Evolutionary conservation across 2,888 invertebrate genomes (phyloP).

Genomic region (Hirtodrosophila trivittata): DNA sequence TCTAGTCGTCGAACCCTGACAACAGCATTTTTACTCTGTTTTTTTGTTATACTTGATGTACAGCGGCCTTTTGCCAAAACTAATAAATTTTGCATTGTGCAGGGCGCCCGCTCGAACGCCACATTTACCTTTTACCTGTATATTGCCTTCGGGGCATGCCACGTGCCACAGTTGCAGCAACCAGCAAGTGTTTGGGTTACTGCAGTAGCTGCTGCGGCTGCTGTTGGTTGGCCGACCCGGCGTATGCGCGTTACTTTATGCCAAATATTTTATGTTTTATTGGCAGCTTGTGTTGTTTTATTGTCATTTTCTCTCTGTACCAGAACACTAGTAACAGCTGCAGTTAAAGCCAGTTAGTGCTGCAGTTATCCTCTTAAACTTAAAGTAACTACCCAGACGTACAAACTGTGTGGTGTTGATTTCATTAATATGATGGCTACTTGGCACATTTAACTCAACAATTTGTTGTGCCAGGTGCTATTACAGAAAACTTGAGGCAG

Average conservation of each 20-base stretch:
- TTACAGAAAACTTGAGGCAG: too few relatives aligned
- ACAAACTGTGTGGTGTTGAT: too few relatives aligned
- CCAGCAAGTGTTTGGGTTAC: constrained; percentile 14
- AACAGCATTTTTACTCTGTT: not conserved
- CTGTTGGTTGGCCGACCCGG: constrained; percentile 32
- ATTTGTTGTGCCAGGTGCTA: too few relatives aligned
- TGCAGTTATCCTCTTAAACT: not conserved
- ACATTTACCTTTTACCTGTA: constrained; percentile 54
- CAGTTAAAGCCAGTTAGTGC: not conserved
- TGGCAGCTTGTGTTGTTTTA: constrained; percentile 39
- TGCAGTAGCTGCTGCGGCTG: constrained; percentile 1
- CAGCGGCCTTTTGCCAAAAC: constrained; percentile 54
- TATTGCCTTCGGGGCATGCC: constrained; percentile 36
- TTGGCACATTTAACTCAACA: too few relatives aligned
- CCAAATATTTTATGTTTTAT: constrained; percentile 62
- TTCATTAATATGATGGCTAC: too few relatives aligned
- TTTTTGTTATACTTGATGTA: constrained; percentile 16
- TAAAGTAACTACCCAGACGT: too few relatives aligned
- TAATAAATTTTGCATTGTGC: constrained; percentile 75
- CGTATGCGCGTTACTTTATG: constrained; percentile 64
- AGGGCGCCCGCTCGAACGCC: constrained; percentile 52
- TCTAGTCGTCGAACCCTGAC: too few relatives aligned
- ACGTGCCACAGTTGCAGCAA: constrained; percentile 31
- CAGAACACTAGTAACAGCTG: constrained; percentile 8
- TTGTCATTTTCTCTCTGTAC: constrained; percentile 5